Base-by-base conservation (phyloP, 1,140 invertebrate species). In the Ladona fulva region DNA sequence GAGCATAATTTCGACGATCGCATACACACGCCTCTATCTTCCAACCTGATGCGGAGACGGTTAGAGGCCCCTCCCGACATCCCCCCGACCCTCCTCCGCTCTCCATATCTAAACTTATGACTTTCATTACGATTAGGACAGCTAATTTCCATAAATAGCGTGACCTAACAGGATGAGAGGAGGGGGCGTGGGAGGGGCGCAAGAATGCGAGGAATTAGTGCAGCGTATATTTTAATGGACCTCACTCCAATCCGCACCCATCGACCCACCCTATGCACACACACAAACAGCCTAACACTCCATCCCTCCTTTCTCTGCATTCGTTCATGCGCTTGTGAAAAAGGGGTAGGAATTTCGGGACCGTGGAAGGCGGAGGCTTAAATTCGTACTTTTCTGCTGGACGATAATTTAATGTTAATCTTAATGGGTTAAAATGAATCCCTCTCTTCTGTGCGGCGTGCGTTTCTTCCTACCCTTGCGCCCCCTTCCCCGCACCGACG, bases 391-490 rank as follows among this genome's bases (percentile, higher is more conserved):
- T 76, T 76, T 76, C 29, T 29, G 42, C n/a, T 16, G 25, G 75
- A 66, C 52, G 25, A 42, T 37, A 37, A 76, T 37, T 76, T 76
- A 76, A 76, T 76, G 75, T 76, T 76, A 76, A 76, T 76, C 75
- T 76, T 76, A 76, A 76, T 76, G 42, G 75, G 25, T 16, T 66
- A 66, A 66, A 66, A 66, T 66, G 52, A 66, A 66, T 66, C 52
- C 80, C 82, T 80, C 80, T 82, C 79, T 81, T 82, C 37, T 42
- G 42, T 42, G 14, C 52, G 7, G 25, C 44, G 75, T 14, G 10
- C 78, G 19, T 59, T 19, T 25, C n/a, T 79, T 75, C 73, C 10
- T 12, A 25, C 74, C 42, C 42, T 59, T 22, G 66, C 44, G 6
- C 10, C 74, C 73, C 6, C 29, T 6, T 29, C 44, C 42, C 74